A percentile compares a stretch with the other conserved stretches of the same genome.
These are phyloP conservation scores for Leguminivora glycinivorella DNA, from an alignment of 1,140 invertebrate species.

Conservation along the genomic window DNA sequence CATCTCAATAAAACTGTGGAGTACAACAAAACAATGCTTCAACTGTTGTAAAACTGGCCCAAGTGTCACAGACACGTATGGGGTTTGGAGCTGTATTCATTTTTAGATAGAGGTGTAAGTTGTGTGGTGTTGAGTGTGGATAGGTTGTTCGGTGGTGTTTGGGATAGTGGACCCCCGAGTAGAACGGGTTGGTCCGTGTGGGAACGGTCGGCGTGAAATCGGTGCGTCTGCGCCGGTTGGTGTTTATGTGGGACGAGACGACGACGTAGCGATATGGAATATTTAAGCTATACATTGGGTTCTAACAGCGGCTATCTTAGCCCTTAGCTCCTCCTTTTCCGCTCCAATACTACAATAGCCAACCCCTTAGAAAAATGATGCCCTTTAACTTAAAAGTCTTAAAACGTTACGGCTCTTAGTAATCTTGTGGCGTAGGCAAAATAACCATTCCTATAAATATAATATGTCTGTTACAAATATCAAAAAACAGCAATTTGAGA, in stretches of 20 bases:
- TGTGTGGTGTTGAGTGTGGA: background rate
- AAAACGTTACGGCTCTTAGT: too few species aligned
- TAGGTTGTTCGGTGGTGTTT: background rate
- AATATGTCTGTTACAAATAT: too few species aligned
- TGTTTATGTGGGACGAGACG: background rate
- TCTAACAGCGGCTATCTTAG: too few species aligned
- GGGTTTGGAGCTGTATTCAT: background rate
- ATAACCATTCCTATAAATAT: too few species aligned
- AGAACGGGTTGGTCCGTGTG: slow-evolving; percentile 27
- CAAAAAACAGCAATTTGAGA: background rate
- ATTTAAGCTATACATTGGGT: background rate
- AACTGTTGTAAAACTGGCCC: background rate
- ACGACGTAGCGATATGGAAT: background rate
- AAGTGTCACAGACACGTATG: background rate
- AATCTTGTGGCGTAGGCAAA: too few species aligned
- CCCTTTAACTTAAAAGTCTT: too few species aligned
- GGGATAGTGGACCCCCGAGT: slow-evolving; percentile 13
- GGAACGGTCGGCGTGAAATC: slow-evolving; percentile 35
- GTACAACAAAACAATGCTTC: background rate
- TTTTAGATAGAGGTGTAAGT: background rate
- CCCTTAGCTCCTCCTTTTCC: too few species aligned
- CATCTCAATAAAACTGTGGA: slow-evolving; percentile 12
- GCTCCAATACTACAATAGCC: too few species aligned
- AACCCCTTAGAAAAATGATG: too few species aligned
- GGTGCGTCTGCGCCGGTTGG: slow-evolving; percentile 22